A percentile compares a stretch with the other conserved stretches of the same genome.
phyloP scores from a whole-genome alignment of 2,113 vertebrate species.

The Pseudorhombus dupliciocellatus region DNA sequence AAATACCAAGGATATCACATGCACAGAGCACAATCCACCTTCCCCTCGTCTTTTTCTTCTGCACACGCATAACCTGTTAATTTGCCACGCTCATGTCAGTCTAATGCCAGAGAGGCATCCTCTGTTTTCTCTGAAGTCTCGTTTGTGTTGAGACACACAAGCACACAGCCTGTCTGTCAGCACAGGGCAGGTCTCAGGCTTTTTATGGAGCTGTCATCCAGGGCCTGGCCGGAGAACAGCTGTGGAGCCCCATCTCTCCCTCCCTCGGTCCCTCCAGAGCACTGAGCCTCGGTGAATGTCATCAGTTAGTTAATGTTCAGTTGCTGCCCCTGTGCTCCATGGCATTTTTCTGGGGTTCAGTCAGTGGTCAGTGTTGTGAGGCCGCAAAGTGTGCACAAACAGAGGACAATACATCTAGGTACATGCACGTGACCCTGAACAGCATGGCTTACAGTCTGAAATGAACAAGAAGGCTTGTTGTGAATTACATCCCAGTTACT shows the following conservation, averaged over 20 bases:
- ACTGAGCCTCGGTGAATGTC: constrained; percentile 76
- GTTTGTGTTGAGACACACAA: constrained; percentile 54
- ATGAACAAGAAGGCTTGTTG: neutral
- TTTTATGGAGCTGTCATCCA: constrained; percentile 80
- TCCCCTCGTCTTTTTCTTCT: neutral
- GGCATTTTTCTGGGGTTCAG: constrained; percentile 69
- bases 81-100: neutral
- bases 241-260: constrained; percentile 70
- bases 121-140: constrained; percentile 30
- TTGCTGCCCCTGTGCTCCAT: constrained; percentile 51
- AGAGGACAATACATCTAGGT: neutral
- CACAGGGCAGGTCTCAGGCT: constrained; percentile 67
- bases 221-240: constrained; percentile 71
- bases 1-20: neutral
- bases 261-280: constrained; percentile 58
- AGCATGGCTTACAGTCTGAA: constrained; percentile 1
- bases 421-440: neutral
- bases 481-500: neutral
- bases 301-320: constrained; percentile 72
- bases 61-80: constrained; percentile 19
- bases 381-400: constrained; percentile 30
- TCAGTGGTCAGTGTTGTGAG: constrained; percentile 67
- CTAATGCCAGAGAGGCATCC: constrained; percentile 15
- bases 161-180: constrained; percentile 67
- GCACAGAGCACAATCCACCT: neutral